Evolutionary conservation across 1,140 invertebrate species (phyloP), one percentile per base, ranked within the genome.

Genomic region (Akabosia matsudoensis): DNA sequence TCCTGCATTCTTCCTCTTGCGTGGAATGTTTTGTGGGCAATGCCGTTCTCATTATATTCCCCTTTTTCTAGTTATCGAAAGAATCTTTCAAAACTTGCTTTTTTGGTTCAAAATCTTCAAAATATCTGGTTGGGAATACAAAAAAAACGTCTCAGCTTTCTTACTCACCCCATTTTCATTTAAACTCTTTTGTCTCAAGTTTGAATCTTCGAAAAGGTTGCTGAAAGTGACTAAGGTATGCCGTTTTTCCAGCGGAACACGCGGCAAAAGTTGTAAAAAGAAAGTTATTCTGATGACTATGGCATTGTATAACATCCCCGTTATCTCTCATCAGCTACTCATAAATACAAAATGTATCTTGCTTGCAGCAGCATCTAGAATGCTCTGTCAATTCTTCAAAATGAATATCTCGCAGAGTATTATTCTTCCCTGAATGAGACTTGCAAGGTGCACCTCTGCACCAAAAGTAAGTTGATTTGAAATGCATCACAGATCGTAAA

Each of bases 391-490:
- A 10, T 45, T 45, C 37, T n/a, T n/a, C n/a, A n/a, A n/a, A n/a
- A n/a, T 7, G 37, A 7, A 45, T 45, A 7, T 45, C 18, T 18
- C 18, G 18, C 37, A 45, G 18, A 45, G 7, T 18, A 10, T 45
- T 45, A 7, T 45, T 10, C 37, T 61, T 61, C 3, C 24, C 24
- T 7, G n/a, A 22, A 61, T 61, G 54, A 22, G 7, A 16, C 24
- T 14, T 22, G 54, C 7, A 45, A 45, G 7, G 37, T 45, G 54
- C n/a, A 61, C 4, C n/a, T 16, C 24, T 61, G 13, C 4, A n/a
- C 13, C 54, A 61, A 61, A 61, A n/a, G n/a, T 61, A 61, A 61
- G 54, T 61, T 22, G n/a, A 61, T 13, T 61, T 61, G 54, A 16
- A 22, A 61, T 61, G 54, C 54, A 61, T 22, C 54, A 24, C 54